Evolutionary conservation across 2,888 invertebrate species (phyloP), one percentile per base, ranked within the genome.

Genomic region (Tridacna crocea): DNA sequence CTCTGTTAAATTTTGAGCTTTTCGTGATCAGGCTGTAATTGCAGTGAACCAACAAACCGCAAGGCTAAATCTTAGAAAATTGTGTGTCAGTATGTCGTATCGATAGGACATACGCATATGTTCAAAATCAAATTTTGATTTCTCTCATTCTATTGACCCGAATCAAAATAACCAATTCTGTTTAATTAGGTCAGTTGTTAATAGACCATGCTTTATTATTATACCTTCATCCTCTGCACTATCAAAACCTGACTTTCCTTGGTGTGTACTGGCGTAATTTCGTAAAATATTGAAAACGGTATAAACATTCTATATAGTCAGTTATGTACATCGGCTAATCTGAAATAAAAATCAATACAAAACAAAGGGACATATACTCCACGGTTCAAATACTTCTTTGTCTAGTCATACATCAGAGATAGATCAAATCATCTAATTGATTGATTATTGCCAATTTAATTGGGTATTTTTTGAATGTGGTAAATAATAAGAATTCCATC

Each of bases 301-400:
- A 51, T 75, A 73, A 76, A 79, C 79, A 82, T 79, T 58, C 75
- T 72, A 80, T 47, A 47, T 55, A 74, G 17, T 65, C n/a, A 12
- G 58, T 68, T 66, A 80, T 63, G 55, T 51, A 80, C 65, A 51
- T 63, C 55, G 22, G 61, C 2, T 79, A 72, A 82, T 82, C 82
- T 79, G 82, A 82, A 82, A 82, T 47, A 82, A 60, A 77, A 22
- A 70, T 75, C 75, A 75, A 78, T 51, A 55, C 36, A 51, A 36
- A 75, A 66, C 65, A 75, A 66, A 51, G 75, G n/a, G 13, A 73
- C 27, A 51, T 11, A 60, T 63, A n/a, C 51, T 74, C 60, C 70
- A 60, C 61, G 55, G 73, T 60, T 75, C 70, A 51, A 51, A 24
- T 12, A 24, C 19, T 15, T 15, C 22, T 51, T 70, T 70, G 48